Percentiles rank a stretch among this genome's conserved stretches.
Evolutionary conservation across 2,888 invertebrate species (phyloP).

Genomic region (Pomacea canaliculata): DNA sequence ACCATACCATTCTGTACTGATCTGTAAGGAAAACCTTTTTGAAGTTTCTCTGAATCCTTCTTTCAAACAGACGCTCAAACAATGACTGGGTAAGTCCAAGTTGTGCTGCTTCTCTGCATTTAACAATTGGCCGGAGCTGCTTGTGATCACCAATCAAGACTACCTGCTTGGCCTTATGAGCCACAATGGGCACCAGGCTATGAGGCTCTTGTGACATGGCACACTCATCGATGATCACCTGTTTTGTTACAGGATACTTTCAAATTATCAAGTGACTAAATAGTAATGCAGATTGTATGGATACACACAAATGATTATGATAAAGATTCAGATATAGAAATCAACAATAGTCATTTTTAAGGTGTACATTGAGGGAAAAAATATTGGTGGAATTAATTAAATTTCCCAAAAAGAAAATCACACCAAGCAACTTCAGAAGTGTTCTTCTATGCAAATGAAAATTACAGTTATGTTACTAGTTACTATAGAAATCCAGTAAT

Average conservation of each 20-base stretch:
- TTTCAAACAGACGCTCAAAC: slow-evolving; percentile 47
- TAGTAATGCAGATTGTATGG: no score
- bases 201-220: slow-evolving; percentile 65
- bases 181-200: slow-evolving; percentile 54
- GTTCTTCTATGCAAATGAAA: no score
- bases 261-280: no score
- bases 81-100: slow-evolving; percentile 52
- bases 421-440: no score
- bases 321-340: no score
- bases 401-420: no score
- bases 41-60: slow-evolving; percentile 3
- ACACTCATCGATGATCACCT: slow-evolving; percentile 62
- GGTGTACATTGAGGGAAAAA: no score
- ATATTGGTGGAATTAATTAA: no score
- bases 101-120: slow-evolving; percentile 42
- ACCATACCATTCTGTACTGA: slow-evolving; percentile 62
- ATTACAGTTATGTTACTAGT: no score
- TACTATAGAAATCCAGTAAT: no score
- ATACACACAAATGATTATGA: no score
- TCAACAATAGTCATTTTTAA: no score
- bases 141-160: slow-evolving; percentile 65
- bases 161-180: slow-evolving; percentile 43
- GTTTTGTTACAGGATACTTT: slow-evolving; percentile 1
- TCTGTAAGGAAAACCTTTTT: slow-evolving; percentile 42
- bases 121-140: slow-evolving; percentile 62